phyloP scores from a whole-genome alignment of 2,113 vertebrate genomes.

The Labeo rohita region DNA sequence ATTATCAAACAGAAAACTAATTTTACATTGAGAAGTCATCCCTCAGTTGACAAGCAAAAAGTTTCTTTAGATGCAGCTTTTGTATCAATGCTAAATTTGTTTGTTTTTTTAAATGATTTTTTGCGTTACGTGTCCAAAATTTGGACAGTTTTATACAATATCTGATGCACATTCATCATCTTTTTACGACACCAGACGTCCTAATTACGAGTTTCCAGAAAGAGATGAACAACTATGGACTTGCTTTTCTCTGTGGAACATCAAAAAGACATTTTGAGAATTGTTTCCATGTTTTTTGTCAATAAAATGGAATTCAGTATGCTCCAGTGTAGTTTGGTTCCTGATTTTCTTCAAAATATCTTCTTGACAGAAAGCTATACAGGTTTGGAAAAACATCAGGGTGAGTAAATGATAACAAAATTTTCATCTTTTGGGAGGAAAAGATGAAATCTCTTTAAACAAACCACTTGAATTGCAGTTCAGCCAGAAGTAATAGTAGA shows the following conservation, averaged over 20 bases:
- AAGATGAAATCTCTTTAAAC: slow-evolving; percentile 9
- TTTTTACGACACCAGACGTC: too few relatives aligned
- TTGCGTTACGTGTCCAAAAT: too few relatives aligned
- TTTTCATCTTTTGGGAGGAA: not conserved
- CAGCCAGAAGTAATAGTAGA: slow-evolving; percentile 16
- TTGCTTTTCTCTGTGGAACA: not conserved
- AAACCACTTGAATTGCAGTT: slow-evolving; percentile 32
- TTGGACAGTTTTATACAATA: too few relatives aligned
- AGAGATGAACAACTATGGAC: not conserved
- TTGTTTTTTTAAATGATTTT: too few relatives aligned
- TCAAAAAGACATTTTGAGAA: not conserved
- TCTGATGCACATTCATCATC: too few relatives aligned
- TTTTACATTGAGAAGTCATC: slow-evolving; percentile 13
- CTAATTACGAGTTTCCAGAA: not conserved
- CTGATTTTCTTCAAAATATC: not conserved
- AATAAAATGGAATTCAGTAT: not conserved
- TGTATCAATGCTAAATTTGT: too few relatives aligned
- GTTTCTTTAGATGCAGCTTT: not conserved
- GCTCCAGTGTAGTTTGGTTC: not conserved
- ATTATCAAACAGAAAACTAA: not conserved
- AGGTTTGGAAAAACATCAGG: not conserved
- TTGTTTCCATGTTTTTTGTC: not conserved
- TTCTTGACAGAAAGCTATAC: not conserved
- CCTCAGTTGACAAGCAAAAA: not conserved
- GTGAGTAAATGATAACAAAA: not conserved